Percentiles rank a stretch among this genome's conserved stretches.
These are phyloP conservation scores for Lynx canadensis DNA, from an alignment of 2,113 vertebrate species.

Conservation along the genomic window DNA sequence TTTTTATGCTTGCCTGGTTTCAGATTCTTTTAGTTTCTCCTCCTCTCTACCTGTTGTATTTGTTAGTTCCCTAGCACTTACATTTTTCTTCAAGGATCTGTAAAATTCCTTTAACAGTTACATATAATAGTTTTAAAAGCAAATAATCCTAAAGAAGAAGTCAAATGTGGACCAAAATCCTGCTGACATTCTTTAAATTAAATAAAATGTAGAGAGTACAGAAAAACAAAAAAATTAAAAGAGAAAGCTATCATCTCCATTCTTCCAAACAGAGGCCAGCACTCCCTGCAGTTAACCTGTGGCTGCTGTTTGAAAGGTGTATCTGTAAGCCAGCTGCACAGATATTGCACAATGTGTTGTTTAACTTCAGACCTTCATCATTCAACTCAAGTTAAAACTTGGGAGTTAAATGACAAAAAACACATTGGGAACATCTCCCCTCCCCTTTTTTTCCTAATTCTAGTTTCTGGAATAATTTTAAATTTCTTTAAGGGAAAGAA, in stretches of 20 bases:
- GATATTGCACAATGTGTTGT: not conserved
- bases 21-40: not conserved
- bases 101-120: conserved; percentile 30
- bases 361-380: not conserved
- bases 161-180: not conserved
- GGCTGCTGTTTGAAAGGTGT: not conserved
- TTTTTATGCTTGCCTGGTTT: not conserved
- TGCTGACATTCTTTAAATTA: conserved; percentile 24
- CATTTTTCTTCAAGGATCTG: not conserved
- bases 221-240: not conserved
- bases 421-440: not conserved
- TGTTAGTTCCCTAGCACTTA: conserved; percentile 20
- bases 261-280: not conserved
- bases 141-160: conserved; percentile 27
- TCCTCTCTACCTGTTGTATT: not conserved
- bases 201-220: not conserved
- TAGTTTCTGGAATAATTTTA: conserved; percentile 31
- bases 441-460: not conserved
- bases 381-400: conserved; percentile 27
- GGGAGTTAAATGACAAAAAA: not conserved
- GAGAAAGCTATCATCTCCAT: not conserved
- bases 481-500: not conserved
- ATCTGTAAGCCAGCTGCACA: fast-evolving
- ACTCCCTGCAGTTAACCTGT: not conserved
- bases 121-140: conserved; percentile 11